These are phyloP conservation scores for Xenopus borealis DNA, from an alignment of 2,113 vertebrate genomes.

Conservation along the genomic window DNA sequence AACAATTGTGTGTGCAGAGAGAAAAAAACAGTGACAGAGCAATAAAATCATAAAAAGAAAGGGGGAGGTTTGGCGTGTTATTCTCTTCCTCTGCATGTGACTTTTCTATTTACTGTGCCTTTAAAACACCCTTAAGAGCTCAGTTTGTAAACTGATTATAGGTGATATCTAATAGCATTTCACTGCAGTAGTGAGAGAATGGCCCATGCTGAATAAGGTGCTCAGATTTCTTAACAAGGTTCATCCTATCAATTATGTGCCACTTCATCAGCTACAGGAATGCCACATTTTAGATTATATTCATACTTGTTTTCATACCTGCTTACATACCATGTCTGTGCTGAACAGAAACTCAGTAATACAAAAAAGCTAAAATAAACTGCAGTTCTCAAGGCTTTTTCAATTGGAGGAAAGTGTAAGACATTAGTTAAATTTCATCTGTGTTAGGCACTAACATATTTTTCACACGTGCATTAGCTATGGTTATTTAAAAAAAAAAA, in stretches of 20 bases:
- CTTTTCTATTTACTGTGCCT: conserved; percentile 23
- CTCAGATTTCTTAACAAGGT: too few species aligned
- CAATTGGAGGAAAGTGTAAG: too few species aligned
- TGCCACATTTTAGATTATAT: conserved; percentile 19
- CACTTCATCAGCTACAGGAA: conserved; percentile 24
- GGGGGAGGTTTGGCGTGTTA: conserved; percentile 47
- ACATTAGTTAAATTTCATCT: too few species aligned
- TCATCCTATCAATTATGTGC: too few species aligned
- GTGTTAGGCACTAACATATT: too few species aligned
- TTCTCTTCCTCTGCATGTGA: conserved; percentile 25
- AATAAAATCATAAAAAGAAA: conserved; percentile 59
- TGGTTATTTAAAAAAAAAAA: too few species aligned
- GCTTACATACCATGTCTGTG: too few species aligned
- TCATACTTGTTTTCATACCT: conserved; percentile 17
- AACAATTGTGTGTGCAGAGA: conserved; percentile 45
- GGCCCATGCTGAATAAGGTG: not conserved
- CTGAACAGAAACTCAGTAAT: too few species aligned
- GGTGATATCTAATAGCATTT: conserved; percentile 45
- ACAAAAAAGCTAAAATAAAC: too few species aligned
- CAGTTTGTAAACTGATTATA: conserved; percentile 39
- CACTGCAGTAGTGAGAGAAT: conserved; percentile 17
- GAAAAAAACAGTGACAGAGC: conserved; percentile 56
- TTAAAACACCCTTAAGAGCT: conserved; percentile 40
- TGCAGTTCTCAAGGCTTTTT: too few species aligned
- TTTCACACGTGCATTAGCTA: too few species aligned